Evolutionary conservation across 92 coral and sea anemone genomes (phyloP).

Genomic region (Palythoa caribaeorum): DNA sequence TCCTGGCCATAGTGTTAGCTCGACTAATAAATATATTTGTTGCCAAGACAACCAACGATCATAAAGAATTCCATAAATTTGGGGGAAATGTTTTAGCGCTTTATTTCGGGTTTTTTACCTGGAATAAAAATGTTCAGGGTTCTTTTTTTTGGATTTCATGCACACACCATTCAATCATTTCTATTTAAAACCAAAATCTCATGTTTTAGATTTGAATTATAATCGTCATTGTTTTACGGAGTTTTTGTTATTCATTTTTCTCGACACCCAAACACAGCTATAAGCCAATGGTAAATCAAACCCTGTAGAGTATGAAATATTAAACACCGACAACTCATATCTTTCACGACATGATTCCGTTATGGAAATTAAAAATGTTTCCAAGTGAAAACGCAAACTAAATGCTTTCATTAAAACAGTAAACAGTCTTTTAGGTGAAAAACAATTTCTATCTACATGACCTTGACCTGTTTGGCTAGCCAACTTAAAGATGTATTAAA

Average conservation of each 20-base stretch:
- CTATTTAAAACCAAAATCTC: background rate
- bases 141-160: no score
- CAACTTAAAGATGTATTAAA: no score
- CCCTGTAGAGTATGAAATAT: constrained; percentile 15
- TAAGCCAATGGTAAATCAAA: background rate
- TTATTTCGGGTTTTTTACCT: background rate
- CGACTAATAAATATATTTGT: background rate
- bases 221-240: background rate
- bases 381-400: background rate
- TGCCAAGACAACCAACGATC: background rate
- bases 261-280: background rate
- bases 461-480: no score
- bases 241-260: background rate
- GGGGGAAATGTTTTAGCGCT: background rate
- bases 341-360: background rate
- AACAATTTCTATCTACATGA: no score
- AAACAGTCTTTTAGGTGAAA: background rate
- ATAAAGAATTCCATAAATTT: background rate
- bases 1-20: background rate
- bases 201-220: background rate
- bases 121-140: background rate
- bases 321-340: background rate
- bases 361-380: background rate
- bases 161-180: background rate
- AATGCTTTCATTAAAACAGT: background rate